Base-by-base conservation (phyloP, 2,888 invertebrate species). In the Nipponacmea schrenckii region DNA sequence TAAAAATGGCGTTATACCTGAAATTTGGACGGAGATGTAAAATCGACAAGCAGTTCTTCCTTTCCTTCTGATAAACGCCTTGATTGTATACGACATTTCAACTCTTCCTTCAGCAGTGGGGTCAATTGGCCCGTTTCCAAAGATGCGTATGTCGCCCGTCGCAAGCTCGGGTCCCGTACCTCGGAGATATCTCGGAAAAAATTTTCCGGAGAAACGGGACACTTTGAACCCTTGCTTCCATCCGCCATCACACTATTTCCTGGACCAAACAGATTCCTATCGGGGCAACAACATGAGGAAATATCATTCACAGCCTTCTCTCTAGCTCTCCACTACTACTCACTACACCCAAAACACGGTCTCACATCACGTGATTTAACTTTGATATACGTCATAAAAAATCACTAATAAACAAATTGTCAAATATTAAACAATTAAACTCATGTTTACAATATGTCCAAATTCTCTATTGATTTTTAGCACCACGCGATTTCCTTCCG, bases 71-170 rank as follows among this genome's bases (percentile, higher is more conserved):
- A 74, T 66, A 80, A 72, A 1, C 79, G 70, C 17, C 77, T 72
- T 46, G 74, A 74, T 73, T 81, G 81, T 63, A 81, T 81, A 44
- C 76, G 77, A 66, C 76, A 80, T 17, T 76, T 48, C 5, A 81
- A 74, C 46, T 81, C 81, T 64, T 81, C 79, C 68, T 81, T 81
- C 69, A 81, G 70, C n/a, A 81, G 74, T 7, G 81, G 81, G 2
- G 78, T 80, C 72, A 79, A 69, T 14, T 76, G 72, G 2, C 79
- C 79, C 27, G 76, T 76, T 46, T 76, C 69, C 31, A 77, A 67
- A 2, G 75, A 77, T 48, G 73, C 75, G 66, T 73, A 73, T 17
- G 76, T 77, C 63, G 78, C 78, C 20, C 72, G 67, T 15, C 74
- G 62, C 50, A 78, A 67, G 17, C 70, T 73, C 67, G 67, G 39